Evolutionary conservation across 1,140 invertebrate genomes (phyloP).

Genomic region (Drosophila bocqueti): DNA sequence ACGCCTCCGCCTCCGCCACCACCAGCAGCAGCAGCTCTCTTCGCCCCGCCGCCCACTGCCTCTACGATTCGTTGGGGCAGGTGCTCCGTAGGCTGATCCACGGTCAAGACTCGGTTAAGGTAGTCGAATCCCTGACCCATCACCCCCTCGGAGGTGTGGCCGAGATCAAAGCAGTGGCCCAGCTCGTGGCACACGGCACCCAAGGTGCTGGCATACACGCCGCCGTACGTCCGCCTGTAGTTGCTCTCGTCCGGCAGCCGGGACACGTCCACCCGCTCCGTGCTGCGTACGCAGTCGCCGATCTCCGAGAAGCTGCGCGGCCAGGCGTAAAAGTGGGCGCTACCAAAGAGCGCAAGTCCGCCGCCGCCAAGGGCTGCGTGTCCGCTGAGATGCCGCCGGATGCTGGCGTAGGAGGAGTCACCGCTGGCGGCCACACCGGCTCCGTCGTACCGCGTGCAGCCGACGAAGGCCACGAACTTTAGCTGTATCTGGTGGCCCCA

Average conservation of each 20-base stretch:
- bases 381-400: slow-evolving; percentile 91
- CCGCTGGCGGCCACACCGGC: slow-evolving; percentile 86
- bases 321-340: slow-evolving; percentile 96
- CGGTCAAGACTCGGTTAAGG: slow-evolving; percentile 91
- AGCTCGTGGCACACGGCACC: slow-evolving; percentile 98
- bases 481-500: slow-evolving; percentile 86
- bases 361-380: slow-evolving; percentile 96
- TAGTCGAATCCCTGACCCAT: slow-evolving; percentile 98
- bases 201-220: slow-evolving; percentile 95
- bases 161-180: slow-evolving; percentile 97
- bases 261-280: slow-evolving; percentile 88
- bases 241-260: slow-evolving; percentile 95
- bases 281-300: slow-evolving; percentile 86
- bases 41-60: slow-evolving; percentile 58
- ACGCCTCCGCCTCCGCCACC: neutral
- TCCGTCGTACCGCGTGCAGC: slow-evolving; percentile 93
- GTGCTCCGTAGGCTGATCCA: slow-evolving; percentile 86
- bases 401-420: slow-evolving; percentile 90
- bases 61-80: slow-evolving; percentile 85
- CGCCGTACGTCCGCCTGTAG: slow-evolving; percentile 93
- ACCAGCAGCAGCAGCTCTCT: neutral
- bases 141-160: slow-evolving; percentile 95
- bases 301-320: slow-evolving; percentile 91
- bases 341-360: slow-evolving; percentile 95
- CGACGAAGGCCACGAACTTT: slow-evolving; percentile 96